Evolutionary conservation across 2,113 vertebrate genomes (phyloP).

Genomic region (Manacus vitellinus): DNA sequence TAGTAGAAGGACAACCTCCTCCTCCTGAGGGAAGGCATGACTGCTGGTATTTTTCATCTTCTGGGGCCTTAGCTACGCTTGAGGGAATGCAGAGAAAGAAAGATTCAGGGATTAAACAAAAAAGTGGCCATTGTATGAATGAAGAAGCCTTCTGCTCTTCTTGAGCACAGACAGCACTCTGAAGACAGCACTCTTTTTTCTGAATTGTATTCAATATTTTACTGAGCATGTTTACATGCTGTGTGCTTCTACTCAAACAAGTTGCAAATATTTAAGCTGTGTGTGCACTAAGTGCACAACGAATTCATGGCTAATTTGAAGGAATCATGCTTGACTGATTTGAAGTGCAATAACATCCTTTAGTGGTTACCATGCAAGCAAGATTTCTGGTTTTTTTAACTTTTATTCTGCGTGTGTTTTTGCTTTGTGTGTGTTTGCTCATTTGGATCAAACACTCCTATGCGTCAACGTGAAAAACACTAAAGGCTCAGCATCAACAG

Average conservation of each 20-base stretch:
- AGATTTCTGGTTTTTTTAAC: neutral
- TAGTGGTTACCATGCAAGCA: neutral
- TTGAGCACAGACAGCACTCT: neutral
- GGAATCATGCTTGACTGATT: neutral
- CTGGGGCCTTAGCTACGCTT: neutral
- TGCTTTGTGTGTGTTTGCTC: neutral
- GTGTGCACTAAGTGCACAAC: neutral
- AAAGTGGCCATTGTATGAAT: neutral
- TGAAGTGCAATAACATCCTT: neutral
- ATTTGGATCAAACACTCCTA: neutral
- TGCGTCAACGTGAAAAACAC: neutral
- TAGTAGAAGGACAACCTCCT: neutral
- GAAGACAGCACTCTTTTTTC: accelerated
- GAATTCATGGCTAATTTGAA: neutral
- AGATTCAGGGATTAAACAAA: neutral
- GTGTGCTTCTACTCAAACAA: neutral
- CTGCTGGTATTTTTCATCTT: neutral
- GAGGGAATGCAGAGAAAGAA: neutral
- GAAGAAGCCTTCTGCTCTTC: neutral
- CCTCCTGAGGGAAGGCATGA: neutral
- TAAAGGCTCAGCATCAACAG: neutral
- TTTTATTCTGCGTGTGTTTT: neutral
- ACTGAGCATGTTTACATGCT: accelerated
- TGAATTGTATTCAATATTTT: neutral
- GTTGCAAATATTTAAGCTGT: neutral